Evolutionary conservation across 2,888 invertebrate genomes (phyloP), one percentile per base, ranked within the genome.

Genomic region (Tetragnatha montana): DNA sequence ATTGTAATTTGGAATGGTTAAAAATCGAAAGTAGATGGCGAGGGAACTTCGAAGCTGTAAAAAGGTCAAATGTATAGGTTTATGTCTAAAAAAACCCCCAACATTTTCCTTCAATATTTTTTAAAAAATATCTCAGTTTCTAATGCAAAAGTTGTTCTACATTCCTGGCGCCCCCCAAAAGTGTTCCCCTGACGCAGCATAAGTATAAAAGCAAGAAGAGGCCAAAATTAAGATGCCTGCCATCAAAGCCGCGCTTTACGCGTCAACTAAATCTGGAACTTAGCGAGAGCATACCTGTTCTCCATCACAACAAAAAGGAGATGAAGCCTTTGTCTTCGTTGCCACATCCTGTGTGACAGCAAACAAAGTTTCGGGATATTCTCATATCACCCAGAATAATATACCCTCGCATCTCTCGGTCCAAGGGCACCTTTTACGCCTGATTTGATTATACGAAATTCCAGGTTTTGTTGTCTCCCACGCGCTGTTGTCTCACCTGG

Each of bases 391-490:
- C 71, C 69, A 68, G 35, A 21, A 22, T 69, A 21, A 78, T 19
- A 17, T 69, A 69, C 8, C 35, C 47, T 47, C 60, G 80, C 12
- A 10, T 60, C 60, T 60, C 21, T 71, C 19, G 0, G 12, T 35
- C 60, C 82, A 88, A 88, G 88, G 78, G 22, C 82, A 88, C 19
- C 69, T 78, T 88, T 78, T 81, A 82, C 82, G 83, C 69, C 79
- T 83, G 88, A 88, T 88, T 82, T 88, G 83, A 88, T 88, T 88
- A 88, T 47, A 22, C 47, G 19, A 83, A 73, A 88, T 88, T 88
- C 88, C 83, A 12, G 47, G 35, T n/a, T 19, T 75, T 86, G 71
- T 73, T 86, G 69, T 86, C 35, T 35, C 35, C 4, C 51, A 60
- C n/a, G 73, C 6, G 70, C 71, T 88, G 88, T 83, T 70, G 49